Base-by-base conservation (phyloP, 2,113 vertebrate species). In the Typhlomys cinereus region DNA sequence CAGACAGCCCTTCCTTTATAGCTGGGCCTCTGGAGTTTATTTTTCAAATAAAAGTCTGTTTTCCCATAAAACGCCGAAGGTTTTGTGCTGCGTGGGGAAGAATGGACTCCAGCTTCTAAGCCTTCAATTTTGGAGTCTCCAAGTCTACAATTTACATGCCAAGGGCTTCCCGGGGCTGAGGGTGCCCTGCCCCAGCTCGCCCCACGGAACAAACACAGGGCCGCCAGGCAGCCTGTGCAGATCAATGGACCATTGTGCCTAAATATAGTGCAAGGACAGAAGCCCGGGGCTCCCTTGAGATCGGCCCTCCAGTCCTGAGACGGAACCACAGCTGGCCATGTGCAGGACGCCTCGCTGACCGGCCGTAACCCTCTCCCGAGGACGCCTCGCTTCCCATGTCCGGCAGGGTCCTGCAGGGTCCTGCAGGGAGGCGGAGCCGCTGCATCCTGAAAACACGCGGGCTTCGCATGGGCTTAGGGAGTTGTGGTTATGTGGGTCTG, bases 1-100 rank as follows among this genome's bases (percentile, higher is more conserved):
- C 21, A 82, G 88, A 78, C 88, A 15, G 67, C 52, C 50, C 80
- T 85, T 86, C 82, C 87, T 93, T 59, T 83, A 80, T 90, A 70
- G 39, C 75, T 79, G 36, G 9, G 95, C 75, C 20, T 85, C 86
- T 46, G 4, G 14, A 90, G 83, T 91, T 96, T 92, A 93, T 80
- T 95, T 93, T 92, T 86, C 89, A 92, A 94, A 85, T 92, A 86
- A 67, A 92, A 93, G 83, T 84, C 73, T 93, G 83, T 86, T 86
- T 96, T 90, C 91, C 75, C 75, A 18, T 80, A 34, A 84, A 90
- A 80, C 25, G 64, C 82, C 39, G 23, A 57, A 67, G 84, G 59
- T 59, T 93, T 90, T 73, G 41, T 73, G 23, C 85, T 62, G 6
- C 20, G 64, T 69, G 54, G 41, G 54, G 74, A 61, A 73, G 89